These are phyloP conservation scores for Graphium colonna DNA, from an alignment of 2,888 invertebrate genomes.

Conservation along the genomic window DNA sequence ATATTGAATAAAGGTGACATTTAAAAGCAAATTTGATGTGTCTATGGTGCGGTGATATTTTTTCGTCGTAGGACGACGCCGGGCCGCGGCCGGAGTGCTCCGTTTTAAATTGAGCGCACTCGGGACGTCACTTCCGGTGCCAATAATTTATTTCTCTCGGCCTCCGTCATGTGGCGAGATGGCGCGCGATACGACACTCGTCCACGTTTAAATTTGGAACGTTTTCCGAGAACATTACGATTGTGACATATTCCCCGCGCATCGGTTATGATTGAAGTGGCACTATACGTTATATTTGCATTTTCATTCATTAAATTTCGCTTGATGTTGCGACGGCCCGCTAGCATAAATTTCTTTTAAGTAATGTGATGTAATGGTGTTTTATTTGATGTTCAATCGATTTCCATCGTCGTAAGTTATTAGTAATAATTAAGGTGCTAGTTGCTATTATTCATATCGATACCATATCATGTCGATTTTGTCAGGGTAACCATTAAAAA, in stretches of 20 bases:
- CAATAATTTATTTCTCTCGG: constrained; percentile 75
- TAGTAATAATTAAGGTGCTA: too few relatives aligned
- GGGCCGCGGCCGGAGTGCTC: constrained; percentile 43
- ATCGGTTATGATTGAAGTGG: constrained; percentile 34
- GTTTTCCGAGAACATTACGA: constrained; percentile 64
- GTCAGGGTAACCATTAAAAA: too few relatives aligned
- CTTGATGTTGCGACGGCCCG: background rate
- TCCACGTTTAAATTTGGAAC: constrained; percentile 69
- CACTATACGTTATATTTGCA: constrained; percentile 2
- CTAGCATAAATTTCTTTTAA: background rate
- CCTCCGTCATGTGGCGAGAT: constrained; percentile 70
- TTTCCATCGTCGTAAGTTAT: background rate
- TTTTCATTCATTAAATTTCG: constrained; percentile 15
- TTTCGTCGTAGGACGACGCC: constrained; percentile 29
- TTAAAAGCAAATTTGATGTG: constrained; percentile 42
- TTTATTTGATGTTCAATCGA: too few relatives aligned
- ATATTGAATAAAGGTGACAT: constrained; percentile 34
- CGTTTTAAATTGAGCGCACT: constrained; percentile 71
- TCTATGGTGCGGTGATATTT: constrained; percentile 26
- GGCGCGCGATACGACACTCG: constrained; percentile 69
- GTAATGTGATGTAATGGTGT: too few relatives aligned
- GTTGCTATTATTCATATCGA: too few relatives aligned
- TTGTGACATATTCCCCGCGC: constrained; percentile 53
- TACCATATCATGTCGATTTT: too few relatives aligned
- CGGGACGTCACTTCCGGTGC: constrained; percentile 76